phyloP scores from a whole-genome alignment of 1,140 invertebrate genomes.

The Saxidomus purpurata region DNA sequence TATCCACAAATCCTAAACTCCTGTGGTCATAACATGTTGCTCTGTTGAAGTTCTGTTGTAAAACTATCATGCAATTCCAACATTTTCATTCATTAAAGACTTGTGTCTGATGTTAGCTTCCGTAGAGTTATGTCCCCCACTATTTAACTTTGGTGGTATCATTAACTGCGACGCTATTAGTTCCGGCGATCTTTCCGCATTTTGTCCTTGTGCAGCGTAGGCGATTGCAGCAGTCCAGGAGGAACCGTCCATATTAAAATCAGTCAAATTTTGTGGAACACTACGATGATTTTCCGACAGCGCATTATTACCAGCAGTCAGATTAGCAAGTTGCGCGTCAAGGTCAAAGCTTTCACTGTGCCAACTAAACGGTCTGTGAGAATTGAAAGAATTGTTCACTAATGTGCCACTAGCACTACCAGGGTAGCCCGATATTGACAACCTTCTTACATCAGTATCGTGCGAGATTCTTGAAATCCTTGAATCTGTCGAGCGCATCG shows the following conservation, averaged over 20 bases:
- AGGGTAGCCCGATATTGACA: constrained; percentile 79
- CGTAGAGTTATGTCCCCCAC: constrained; percentile 77
- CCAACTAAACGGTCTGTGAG: constrained; percentile 83
- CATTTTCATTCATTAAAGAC: constrained; percentile 80
- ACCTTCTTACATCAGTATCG: constrained; percentile 79
- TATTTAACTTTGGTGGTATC: constrained; percentile 80
- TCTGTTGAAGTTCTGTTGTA: constrained; percentile 52
- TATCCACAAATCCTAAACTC: too few relatives aligned
- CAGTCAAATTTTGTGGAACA: constrained; percentile 77
- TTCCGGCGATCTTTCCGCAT: constrained; percentile 73
- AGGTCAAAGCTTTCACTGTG: constrained; percentile 84
- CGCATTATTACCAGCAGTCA: constrained; percentile 27
- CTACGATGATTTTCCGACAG: constrained; percentile 78
- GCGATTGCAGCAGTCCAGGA: constrained; percentile 75
- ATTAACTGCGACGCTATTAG: constrained; percentile 76
- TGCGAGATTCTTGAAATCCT: constrained; percentile 75
- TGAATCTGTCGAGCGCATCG: constrained; percentile 81
- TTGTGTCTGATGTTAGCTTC: constrained; percentile 80
- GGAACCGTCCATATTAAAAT: constrained; percentile 59
- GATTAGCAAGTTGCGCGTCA: constrained; percentile 74
- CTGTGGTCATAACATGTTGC: neutral
- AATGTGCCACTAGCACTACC: constrained; percentile 69
- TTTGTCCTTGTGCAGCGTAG: constrained; percentile 60
- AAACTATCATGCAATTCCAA: constrained; percentile 80
- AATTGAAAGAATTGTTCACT: constrained; percentile 69